These are phyloP conservation scores for Etheostoma perlongum DNA, from an alignment of 2,797 vertebrate genomes.

Conservation along the genomic window DNA sequence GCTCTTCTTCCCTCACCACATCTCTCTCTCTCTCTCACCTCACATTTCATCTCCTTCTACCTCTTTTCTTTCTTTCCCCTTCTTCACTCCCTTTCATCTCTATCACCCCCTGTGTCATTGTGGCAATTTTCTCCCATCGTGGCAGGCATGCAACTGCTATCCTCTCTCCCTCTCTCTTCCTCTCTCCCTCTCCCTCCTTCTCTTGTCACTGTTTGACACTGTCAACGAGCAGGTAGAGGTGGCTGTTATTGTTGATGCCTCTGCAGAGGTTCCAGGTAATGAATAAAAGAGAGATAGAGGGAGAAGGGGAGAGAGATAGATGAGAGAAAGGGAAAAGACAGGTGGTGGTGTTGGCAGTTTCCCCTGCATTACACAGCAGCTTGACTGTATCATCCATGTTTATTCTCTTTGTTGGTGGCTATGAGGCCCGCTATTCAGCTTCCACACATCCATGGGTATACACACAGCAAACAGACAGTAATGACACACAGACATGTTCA, in stretches of 20 bases:
- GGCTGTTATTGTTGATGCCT: slow-evolving; percentile 81
- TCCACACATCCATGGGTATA: slow-evolving; percentile 20
- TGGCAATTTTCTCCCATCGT: slow-evolving; percentile 79
- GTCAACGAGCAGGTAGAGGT: slow-evolving; percentile 81
- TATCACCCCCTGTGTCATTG: slow-evolving; percentile 74
- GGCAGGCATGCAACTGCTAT: slow-evolving; percentile 67
- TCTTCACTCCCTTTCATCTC: slow-evolving; percentile 73
- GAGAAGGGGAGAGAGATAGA: slow-evolving; percentile 64
- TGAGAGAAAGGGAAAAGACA: slow-evolving; percentile 56
- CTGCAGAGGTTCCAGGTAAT: slow-evolving; percentile 78
- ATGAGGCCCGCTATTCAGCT: slow-evolving; percentile 56
- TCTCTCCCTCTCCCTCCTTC: slow-evolving; percentile 40
- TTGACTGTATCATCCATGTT: slow-evolving; percentile 80
- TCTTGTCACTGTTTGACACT: slow-evolving; percentile 79
- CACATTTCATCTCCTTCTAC: slow-evolving; percentile 61
- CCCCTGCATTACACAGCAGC: slow-evolving; percentile 76
- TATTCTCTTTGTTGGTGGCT: slow-evolving; percentile 77
- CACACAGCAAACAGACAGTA: slow-evolving; percentile 1
- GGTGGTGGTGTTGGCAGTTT: slow-evolving; percentile 61
- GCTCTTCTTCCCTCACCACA: slow-evolving; percentile 51
- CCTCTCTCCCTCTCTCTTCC: slow-evolving; percentile 40
- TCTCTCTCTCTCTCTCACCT: slow-evolving; percentile 55
- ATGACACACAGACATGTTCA: not conserved
- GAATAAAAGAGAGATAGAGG: slow-evolving; percentile 78
- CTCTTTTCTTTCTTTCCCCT: not conserved